Base-by-base conservation (phyloP, 2,113 vertebrate species). In the Brachyhypopomus gauderio region DNA sequence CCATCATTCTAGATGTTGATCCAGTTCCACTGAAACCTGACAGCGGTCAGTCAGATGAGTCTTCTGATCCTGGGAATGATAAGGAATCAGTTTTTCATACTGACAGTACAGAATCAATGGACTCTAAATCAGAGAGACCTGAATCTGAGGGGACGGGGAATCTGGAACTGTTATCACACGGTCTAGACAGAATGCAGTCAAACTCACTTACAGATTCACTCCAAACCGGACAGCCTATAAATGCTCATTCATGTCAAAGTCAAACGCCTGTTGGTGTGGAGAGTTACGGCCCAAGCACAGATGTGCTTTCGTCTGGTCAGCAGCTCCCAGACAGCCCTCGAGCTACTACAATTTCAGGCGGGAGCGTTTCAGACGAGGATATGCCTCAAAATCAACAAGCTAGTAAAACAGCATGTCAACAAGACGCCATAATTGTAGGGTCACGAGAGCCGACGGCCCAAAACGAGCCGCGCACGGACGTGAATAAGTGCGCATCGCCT, bases 1-100 rank as follows among this genome's bases (percentile, higher is more conserved):
- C 74, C 19, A 66, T 77, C 7, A 3, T 72, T 60, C 55, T 77
- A 16, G 25, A 72, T 22, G 19, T 45, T 36, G 22, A 73, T 34
- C 17, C 30, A 19, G 22, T 8, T 4, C 22, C 2, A 52, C 38
- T 45, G 19, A 58, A 20, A 72, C 25, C 75, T 63, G 25, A 72
- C 11, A 25, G 12, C 25, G 72, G 14, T 52, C 71, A 63, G 41
- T 45, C 36, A 23, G 64, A 27, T 19, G 27, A 30, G 17, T n/a
- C 45, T 41, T 4, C 30, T 72, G 7, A 20, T 45, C 2, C 30
- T 19, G 36, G 0, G 34, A 34, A 38, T 23, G 34, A 20, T 60
- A 23, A 75, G n/a, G 34, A 70, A 9, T 23, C 22, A 19, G 27
- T 7, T 59, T 59, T 38, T 70, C 12, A 38, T 41, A 8, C 19